These are phyloP conservation scores for Martes martes DNA, from an alignment of 2,113 vertebrate species.

Conservation along the genomic window DNA sequence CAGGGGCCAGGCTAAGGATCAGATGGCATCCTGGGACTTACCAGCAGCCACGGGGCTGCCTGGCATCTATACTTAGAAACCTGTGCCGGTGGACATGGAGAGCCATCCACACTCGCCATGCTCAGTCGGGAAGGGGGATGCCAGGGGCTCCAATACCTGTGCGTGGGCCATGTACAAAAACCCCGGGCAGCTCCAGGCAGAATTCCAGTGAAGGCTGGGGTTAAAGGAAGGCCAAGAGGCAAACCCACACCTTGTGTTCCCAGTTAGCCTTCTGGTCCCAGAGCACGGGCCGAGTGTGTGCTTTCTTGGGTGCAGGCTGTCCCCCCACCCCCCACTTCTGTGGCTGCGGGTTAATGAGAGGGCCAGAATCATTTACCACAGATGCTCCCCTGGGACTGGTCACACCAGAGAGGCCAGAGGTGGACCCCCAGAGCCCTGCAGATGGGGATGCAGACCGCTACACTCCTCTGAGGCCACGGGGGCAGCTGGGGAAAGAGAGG, in stretches of 20 bases:
- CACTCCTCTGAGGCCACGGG: not conserved
- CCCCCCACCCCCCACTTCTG: too few relatives aligned
- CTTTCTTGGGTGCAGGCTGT: not conserved
- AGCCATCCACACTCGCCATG: not conserved
- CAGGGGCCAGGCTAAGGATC: slow-evolving; percentile 31
- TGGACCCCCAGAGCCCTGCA: too few relatives aligned
- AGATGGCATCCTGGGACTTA: slow-evolving; percentile 48
- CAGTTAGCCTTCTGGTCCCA: not conserved
- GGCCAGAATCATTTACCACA: too few relatives aligned
- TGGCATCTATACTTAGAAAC: slow-evolving; percentile 68
- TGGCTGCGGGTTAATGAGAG: not conserved
- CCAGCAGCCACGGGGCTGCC: slow-evolving; percentile 60
- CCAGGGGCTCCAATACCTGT: not conserved
- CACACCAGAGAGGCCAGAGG: not conserved
- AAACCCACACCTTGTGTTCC: not conserved
- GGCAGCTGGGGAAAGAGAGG: not conserved
- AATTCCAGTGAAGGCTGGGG: not conserved
- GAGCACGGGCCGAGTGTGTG: not conserved
- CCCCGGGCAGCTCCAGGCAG: not conserved
- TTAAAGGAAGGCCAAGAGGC: not conserved
- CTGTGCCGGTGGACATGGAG: not conserved
- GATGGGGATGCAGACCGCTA: not conserved
- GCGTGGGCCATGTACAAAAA: not conserved
- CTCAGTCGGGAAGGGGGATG: not conserved
- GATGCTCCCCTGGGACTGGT: not conserved